Base-by-base conservation (phyloP, 37 sponge, comb jelly and placozoan species). In the Ianthella basta region DNA sequence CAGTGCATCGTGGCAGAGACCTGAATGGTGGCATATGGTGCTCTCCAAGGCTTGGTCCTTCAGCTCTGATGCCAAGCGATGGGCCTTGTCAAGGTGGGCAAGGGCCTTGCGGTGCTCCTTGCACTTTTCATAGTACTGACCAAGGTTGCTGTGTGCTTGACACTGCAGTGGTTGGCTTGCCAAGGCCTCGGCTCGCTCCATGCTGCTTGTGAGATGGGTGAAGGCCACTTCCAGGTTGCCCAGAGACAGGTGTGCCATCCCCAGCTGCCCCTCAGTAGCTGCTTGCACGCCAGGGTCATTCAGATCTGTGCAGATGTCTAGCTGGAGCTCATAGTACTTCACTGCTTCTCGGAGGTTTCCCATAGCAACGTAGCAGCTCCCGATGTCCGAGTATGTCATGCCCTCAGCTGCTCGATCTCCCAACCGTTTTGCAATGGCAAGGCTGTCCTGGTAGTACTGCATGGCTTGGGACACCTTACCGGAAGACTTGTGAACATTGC, bases 281-380 rank as follows among this genome's bases (percentile, higher is more conserved):
- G 92, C 90, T 66, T 95, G 87, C 40, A 89, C 91, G 0, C 53
- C 69, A 34, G 81, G 86, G 81, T 89, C 91, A 6, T 77, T 82
- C 19, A 56, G n/a, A 56, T 94, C 97, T 12, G 70, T 82, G 3
- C 90, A 80, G 21, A 90, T 90, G 44, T 39, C 77, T 57, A 95
- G 74, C 56, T 93, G 89, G 72, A 85, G 85, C 55, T 91, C 40
- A 81, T 90, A 96, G 37, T 83, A 92, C 57, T 72, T 88, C 38
- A 98, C 90, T 60, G 99, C 96, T 10, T 91, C 91, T 34, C 89
- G 44, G 63, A 90, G 87, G 79, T 94, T 94, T 21, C 99, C 96
- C 77, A 98, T 84, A 0, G 94, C 93, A 0, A 90, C 81, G 88
- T 99, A 92, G 54, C 94, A 91, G 72, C 87, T 88, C 0, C 98